A percentile compares a stretch with the other conserved stretches of the same genome.
Evolutionary conservation across 2,888 invertebrate genomes (phyloP).

Genomic region (Unio pictorum): DNA sequence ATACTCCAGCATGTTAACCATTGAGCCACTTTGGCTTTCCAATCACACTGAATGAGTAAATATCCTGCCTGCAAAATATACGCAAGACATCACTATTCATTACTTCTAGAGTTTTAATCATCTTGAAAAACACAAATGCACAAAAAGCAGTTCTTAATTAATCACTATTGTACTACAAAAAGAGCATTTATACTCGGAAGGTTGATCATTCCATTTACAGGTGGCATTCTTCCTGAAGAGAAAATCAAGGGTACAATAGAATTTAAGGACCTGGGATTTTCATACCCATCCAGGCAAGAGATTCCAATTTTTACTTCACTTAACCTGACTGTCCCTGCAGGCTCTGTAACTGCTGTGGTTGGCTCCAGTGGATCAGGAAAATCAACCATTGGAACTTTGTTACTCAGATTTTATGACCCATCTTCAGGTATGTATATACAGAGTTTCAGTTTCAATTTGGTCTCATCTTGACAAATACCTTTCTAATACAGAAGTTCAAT

Average conservation of each 20-base stretch:
- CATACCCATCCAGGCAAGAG: constrained; percentile 80
- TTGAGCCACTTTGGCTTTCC: too few species aligned
- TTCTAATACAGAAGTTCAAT: too few species aligned
- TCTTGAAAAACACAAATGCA: too few species aligned
- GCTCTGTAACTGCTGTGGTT: constrained; percentile 85
- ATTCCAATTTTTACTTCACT: constrained; percentile 79
- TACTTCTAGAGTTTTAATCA: too few species aligned
- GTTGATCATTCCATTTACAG: constrained; percentile 13
- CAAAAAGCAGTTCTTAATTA: too few species aligned
- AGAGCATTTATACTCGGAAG: neutral
- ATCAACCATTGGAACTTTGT: constrained; percentile 88
- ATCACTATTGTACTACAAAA: too few species aligned
- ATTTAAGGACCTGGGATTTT: constrained; percentile 83
- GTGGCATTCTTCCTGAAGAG: constrained; percentile 71
- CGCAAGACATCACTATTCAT: too few species aligned
- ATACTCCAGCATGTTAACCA: too few species aligned
- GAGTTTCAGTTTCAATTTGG: too few species aligned
- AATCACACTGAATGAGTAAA: too few species aligned
- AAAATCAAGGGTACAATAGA: constrained; percentile 81
- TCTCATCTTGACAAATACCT: too few species aligned
- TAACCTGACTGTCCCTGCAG: constrained; percentile 78
- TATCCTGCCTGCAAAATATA: too few species aligned
- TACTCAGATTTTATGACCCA: constrained; percentile 90
- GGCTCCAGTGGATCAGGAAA: constrained; percentile 96
- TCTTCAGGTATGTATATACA: constrained; percentile 63